Evolutionary conservation across 2,797 vertebrate genomes (phyloP).

Genomic region (Intellagama lesueurii): DNA sequence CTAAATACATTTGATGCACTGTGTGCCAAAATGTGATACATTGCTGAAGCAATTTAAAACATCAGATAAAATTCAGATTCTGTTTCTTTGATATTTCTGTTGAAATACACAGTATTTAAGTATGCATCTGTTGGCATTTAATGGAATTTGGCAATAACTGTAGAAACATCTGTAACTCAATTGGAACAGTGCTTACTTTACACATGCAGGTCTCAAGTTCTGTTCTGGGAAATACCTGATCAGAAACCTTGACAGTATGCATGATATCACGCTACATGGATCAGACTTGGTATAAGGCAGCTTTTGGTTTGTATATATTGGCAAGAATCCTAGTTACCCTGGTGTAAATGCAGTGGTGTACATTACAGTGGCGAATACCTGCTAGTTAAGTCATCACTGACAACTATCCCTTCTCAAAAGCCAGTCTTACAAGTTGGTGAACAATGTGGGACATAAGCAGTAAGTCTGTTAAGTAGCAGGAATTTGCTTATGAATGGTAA

Average conservation of each 20-base stretch:
- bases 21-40: neutral
- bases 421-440: too few species aligned
- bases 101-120: neutral
- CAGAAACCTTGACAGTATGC: neutral
- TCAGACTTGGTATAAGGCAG: neutral
- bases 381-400: too few species aligned
- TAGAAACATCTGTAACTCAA: neutral
- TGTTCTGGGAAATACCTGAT: neutral
- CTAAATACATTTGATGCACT: neutral
- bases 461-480: too few species aligned
- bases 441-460: too few species aligned
- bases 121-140: neutral
- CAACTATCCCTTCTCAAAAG: too few species aligned
- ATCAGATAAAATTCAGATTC: neutral
- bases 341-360: too few species aligned
- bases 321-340: too few species aligned
- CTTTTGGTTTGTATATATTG: neutral
- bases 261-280: neutral
- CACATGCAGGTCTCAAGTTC: neutral
- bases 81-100: neutral
- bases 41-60: neutral
- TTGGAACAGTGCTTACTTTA: neutral
- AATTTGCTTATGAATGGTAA: too few species aligned
- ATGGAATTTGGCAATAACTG: neutral
- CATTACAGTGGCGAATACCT: too few species aligned